phyloP scores from a whole-genome alignment of 2,888 invertebrate genomes.

The Sisyra terminalis region DNA sequence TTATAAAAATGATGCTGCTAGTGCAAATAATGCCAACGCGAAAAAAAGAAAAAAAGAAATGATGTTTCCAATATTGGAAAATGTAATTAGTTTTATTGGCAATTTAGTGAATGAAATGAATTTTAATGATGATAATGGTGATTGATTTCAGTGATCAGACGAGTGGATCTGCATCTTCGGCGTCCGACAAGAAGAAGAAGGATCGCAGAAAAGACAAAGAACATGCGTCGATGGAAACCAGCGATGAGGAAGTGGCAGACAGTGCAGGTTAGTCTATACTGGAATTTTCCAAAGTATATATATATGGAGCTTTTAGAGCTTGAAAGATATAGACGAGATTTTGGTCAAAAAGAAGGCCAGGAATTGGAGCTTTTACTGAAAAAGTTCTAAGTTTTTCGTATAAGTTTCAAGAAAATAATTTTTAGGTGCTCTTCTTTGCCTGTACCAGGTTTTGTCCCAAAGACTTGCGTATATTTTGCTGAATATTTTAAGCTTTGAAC shows the following conservation, averaged over 20 bases:
- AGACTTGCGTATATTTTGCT: too few species aligned
- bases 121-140: constrained; percentile 6
- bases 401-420: too few species aligned
- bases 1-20: background rate
- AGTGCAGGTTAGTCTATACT: constrained; percentile 32
- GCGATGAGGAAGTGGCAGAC: constrained; percentile 35
- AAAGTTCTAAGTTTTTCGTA: too few species aligned
- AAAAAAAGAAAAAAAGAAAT: background rate
- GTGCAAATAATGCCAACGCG: background rate
- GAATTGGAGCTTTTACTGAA: too few species aligned
- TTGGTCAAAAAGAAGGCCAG: too few species aligned
- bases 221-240: constrained; percentile 33
- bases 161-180: constrained; percentile 22
- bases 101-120: background rate
- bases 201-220: constrained; percentile 37
- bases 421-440: too few species aligned
- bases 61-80: background rate
- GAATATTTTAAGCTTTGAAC: too few species aligned
- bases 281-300: too few species aligned
- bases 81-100: constrained; percentile 1
- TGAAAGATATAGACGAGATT: too few species aligned
- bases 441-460: too few species aligned
- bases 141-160: constrained; percentile 22
- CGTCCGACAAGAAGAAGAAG: constrained; percentile 39
- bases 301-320: too few species aligned